Percentiles rank a stretch among this genome's conserved stretches.
These are phyloP conservation scores for Oreochromis mossambicus DNA, from an alignment of 2,797 vertebrate species.

Conservation along the genomic window DNA sequence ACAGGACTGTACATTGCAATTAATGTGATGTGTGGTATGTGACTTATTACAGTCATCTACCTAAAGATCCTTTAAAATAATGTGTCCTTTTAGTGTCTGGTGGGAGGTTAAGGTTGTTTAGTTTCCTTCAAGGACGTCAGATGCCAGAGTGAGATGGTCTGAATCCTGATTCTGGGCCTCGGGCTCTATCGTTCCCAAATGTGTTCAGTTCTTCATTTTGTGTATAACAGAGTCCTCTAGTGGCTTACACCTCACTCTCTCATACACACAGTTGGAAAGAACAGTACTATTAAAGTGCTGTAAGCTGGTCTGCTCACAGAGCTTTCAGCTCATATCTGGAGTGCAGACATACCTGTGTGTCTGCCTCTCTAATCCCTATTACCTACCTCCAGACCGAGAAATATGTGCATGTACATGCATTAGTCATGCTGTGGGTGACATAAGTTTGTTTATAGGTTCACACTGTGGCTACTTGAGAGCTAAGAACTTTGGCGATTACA, in stretches of 20 bases:
- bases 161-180: neutral
- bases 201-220: neutral
- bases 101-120: neutral
- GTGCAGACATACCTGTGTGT: constrained; percentile 48
- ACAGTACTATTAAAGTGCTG: constrained; percentile 26
- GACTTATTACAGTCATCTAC: neutral
- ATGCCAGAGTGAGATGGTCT: neutral
- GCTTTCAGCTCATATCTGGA: constrained; percentile 33
- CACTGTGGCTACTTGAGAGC: neutral
- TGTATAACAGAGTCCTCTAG: neutral
- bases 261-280: neutral
- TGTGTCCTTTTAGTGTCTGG: neutral
- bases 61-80: neutral
- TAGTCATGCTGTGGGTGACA: neutral
- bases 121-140: neutral
- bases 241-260: neutral
- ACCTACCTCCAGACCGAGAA: constrained; percentile 3
- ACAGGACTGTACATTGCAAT: neutral
- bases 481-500: neutral
- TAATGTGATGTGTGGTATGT: neutral
- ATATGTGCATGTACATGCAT: neutral
- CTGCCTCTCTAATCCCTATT: constrained; percentile 40
- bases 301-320: neutral
- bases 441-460: neutral
- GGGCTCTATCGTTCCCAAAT: neutral